A percentile compares a stretch with the other conserved stretches of the same genome.
phyloP scores from a whole-genome alignment of 2,888 invertebrate species.

The Lymantria monacha region DNA sequence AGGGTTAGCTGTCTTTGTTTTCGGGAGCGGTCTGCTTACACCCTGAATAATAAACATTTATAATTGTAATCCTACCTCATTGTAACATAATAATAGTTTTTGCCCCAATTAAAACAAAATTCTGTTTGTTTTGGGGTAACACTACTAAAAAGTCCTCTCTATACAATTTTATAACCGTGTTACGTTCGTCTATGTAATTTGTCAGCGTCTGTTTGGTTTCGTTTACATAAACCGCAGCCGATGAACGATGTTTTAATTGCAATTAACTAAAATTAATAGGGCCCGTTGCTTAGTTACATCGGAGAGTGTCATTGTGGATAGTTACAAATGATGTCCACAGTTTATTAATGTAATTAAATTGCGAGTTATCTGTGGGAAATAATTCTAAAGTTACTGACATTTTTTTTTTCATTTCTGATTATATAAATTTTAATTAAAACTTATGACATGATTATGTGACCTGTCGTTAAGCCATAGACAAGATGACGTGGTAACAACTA shows the following conservation, averaged over 20 bases:
- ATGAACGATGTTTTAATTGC: constrained; percentile 30
- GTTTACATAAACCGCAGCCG: constrained; percentile 37
- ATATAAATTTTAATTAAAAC: too few species aligned
- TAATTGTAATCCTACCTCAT: too few species aligned
- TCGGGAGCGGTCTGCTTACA: too few species aligned
- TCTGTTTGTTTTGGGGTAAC: background rate
- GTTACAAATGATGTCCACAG: constrained; percentile 6
- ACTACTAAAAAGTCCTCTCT: constrained; percentile 3
- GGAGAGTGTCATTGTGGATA: background rate
- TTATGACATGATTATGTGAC: too few species aligned
- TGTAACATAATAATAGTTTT: too few species aligned
- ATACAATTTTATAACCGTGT: constrained; percentile 5
- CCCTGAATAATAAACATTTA: too few species aligned
- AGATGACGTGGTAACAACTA: too few species aligned
- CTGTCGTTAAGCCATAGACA: too few species aligned
- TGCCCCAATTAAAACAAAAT: background rate
- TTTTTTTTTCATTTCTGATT: too few species aligned
- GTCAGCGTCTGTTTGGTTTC: constrained; percentile 40
- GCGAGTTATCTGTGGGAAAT: too few species aligned
- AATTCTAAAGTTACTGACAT: too few species aligned
- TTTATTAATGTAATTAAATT: background rate
- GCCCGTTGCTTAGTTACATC: constrained; percentile 1
- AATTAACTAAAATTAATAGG: constrained; percentile 23
- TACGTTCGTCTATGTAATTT: constrained; percentile 32
- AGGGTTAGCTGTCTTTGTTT: too few species aligned